Conservation (phyloP, 2,113 vertebrate genomes). For the Callopanchax toddi region DNA sequence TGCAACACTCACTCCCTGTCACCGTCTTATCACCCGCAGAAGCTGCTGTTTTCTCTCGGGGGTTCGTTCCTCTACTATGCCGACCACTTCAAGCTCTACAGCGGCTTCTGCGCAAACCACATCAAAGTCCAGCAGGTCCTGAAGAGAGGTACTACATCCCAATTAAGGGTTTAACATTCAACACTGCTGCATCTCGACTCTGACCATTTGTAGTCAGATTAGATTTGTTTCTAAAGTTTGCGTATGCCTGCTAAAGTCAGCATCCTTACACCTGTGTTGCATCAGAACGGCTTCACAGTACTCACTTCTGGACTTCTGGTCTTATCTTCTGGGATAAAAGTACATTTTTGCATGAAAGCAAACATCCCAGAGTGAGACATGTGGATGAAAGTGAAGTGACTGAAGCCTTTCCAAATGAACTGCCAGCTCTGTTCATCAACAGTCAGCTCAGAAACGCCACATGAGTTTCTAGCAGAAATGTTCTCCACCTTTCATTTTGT, state of each 20-base stretch:
- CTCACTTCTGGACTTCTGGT: conserved; percentile 21
- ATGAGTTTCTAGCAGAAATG: neutral
- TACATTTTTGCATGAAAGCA: conserved; percentile 36
- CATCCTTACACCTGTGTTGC: conserved; percentile 42
- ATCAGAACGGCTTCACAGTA: conserved; percentile 31
- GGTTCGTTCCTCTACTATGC: conserved; percentile 98
- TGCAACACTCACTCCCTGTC: conserved; percentile 9
- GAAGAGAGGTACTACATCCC: conserved; percentile 87
- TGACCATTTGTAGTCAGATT: neutral
- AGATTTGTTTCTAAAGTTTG: neutral
- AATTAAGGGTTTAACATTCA: neutral
- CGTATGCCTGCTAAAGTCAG: neutral
- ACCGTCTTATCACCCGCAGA: conserved; percentile 80
- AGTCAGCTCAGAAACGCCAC: neutral
- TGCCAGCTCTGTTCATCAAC: neutral
- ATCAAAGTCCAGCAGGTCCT: conserved; percentile 98
- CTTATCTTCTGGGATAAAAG: conserved; percentile 35
- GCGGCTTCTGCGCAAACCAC: conserved; percentile 97
- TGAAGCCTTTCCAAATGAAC: conserved; percentile 11
- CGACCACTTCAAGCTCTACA: conserved; percentile 98
- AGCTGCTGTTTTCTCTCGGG: conserved; percentile 94
- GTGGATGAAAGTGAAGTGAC: conserved; percentile 25
- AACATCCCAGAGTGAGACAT: conserved; percentile 20
- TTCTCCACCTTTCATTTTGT: conserved; percentile 8
- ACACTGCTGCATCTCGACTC: too few species aligned